Evolutionary conservation across 2,113 vertebrate species (phyloP), one percentile per base, ranked within the genome.

Genomic region (Sterna hirundo): DNA sequence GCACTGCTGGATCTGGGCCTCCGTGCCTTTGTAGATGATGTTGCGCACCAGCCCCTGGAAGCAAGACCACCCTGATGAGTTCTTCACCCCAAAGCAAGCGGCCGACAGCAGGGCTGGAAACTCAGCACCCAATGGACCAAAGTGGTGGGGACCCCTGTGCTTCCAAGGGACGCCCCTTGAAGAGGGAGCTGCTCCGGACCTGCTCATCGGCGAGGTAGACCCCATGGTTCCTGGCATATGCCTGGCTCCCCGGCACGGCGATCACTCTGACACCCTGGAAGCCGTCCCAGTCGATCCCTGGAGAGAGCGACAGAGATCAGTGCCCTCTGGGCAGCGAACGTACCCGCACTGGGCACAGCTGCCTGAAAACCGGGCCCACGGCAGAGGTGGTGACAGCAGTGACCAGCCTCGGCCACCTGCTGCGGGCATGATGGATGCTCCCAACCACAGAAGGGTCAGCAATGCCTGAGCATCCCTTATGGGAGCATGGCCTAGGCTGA

Each of bases 231-330:
- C 84, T 97, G 84, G 99, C 99, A 3, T 99, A 99, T 10, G 86
- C 93, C 3, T 93, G 30, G 44, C 98, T 98, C 18, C 98, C 99
- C 0, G 99, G 99, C 86, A 99, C 96, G 1, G 99, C 98, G 0
- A 99, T 92, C 54, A 99, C 99, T 81, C 97, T 97, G 78, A 99
- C 99, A 0, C 99, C 99, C 26, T 75, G 97, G 97, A 99, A 99
- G 11, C 96, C 91, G 0, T 98, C 97, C 99, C 99, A 99, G 70
- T 86, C 91, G 34, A 99, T 97, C 36, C 47, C 99, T 99, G 91
- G 6, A 30, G 49, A 79, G 23, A 68, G 22, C 5, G 6, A 83
- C 32, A 76, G 52, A 86, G 27, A 88, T 4, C 68, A 60, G 49
- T 13, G 49, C 36, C 16, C 5, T 0, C 32, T 55, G 72, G 40